A percentile compares a stretch with the other conserved stretches of the same genome.
phyloP scores from a whole-genome alignment of 1,140 invertebrate genomes.

The Phenacoccus solenopsis region DNA sequence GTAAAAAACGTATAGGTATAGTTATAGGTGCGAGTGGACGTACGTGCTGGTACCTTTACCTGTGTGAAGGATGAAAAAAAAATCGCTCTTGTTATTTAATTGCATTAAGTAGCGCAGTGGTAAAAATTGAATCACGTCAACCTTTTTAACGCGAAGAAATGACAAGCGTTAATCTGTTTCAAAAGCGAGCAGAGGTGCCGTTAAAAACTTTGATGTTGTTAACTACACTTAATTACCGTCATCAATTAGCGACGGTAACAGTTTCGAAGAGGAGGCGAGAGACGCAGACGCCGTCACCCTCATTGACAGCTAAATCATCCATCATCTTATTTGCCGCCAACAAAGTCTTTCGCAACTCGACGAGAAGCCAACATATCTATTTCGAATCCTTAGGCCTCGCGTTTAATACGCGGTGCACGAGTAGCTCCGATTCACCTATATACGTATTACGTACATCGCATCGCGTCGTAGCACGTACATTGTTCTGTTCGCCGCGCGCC shows the following conservation, averaged over 20 bases:
- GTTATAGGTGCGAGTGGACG: too few relatives aligned
- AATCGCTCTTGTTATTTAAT: too few relatives aligned
- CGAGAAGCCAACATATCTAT: neutral
- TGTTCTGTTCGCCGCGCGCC: too few relatives aligned
- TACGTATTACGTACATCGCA: too few relatives aligned
- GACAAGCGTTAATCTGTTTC: neutral
- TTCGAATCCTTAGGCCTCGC: too few relatives aligned
- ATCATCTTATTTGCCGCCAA: neutral
- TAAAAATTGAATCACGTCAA: neutral
- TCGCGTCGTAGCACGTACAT: too few relatives aligned
- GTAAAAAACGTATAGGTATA: too few relatives aligned
- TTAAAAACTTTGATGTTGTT: constrained; percentile 3
- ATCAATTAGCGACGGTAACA: neutral
- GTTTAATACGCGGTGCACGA: too few relatives aligned
- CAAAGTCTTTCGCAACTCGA: neutral
- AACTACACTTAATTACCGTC: constrained; percentile 1
- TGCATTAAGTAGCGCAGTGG: too few relatives aligned
- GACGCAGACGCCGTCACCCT: neutral
- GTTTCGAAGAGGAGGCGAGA: neutral
- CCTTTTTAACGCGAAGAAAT: neutral
- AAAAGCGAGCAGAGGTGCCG: neutral
- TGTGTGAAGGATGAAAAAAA: too few relatives aligned
- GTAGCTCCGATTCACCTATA: too few relatives aligned
- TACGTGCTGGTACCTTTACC: too few relatives aligned
- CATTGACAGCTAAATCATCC: neutral